These are phyloP conservation scores for Elysia chlorotica DNA, from an alignment of 1,140 invertebrate species.

Conservation along the genomic window DNA sequence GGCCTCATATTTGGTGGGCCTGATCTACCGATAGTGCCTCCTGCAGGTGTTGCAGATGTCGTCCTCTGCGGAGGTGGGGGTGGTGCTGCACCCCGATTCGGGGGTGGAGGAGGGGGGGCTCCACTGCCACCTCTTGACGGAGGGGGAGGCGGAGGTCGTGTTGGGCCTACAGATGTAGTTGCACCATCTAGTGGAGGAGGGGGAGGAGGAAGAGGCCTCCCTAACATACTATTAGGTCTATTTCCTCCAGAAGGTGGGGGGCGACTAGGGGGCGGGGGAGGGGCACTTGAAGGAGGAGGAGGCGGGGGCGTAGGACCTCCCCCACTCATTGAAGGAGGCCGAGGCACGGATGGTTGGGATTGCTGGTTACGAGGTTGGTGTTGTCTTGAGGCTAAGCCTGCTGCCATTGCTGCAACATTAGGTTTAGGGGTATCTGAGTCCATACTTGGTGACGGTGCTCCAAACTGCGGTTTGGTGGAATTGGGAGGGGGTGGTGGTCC, in stretches of 20 bases:
- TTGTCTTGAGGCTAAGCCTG: not conserved
- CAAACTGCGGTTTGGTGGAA: not conserved
- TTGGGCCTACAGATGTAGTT: not conserved
- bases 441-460: not conserved
- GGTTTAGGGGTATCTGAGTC: not conserved
- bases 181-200: no score
- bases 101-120: slow-evolving; percentile 2
- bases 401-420: not conserved
- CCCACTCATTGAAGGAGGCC: not conserved
- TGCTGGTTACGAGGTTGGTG: not conserved
- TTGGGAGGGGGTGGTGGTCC: not conserved
- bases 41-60: not conserved
- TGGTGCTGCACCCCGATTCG: not conserved
- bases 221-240: slow-evolving; percentile 19
- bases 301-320: not conserved
- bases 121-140: not conserved
- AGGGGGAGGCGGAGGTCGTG: slow-evolving; percentile 1
- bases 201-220: slow-evolving; percentile 10
- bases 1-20: not conserved
- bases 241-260: slow-evolving; percentile 1
- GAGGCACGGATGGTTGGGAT: slow-evolving; percentile 1
- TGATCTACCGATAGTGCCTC: slow-evolving; percentile 3
- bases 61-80: not conserved
- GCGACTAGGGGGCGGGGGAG: not conserved
- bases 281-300: not conserved